These are phyloP conservation scores for Sarcophaga rosellei DNA, from an alignment of 2,888 invertebrate species.

Conservation along the genomic window DNA sequence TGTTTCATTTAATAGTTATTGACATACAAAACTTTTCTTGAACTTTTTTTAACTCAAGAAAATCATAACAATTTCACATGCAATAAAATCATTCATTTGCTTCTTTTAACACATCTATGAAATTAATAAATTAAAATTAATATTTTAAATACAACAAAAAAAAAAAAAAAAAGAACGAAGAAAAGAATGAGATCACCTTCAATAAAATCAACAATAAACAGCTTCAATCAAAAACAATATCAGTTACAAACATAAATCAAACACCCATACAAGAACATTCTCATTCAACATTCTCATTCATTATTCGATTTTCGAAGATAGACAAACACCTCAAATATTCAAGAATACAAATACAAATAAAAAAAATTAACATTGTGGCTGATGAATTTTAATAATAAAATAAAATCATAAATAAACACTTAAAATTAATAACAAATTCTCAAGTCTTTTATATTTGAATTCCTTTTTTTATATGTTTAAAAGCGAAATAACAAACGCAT, in stretches of 20 bases:
- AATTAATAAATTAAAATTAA: constrained; percentile 31
- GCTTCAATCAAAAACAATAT: neutral
- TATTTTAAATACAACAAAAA: constrained; percentile 24
- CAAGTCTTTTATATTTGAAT: constrained; percentile 6
- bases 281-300: neutral
- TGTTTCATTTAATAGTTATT: constrained; percentile 10
- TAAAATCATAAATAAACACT: neutral
- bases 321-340: constrained; percentile 7
- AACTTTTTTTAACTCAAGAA: constrained; percentile 12
- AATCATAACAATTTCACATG: constrained; percentile 32
- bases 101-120: constrained; percentile 56
- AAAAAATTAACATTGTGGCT: constrained; percentile 18
- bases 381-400: constrained; percentile 26
- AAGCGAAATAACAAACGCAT: constrained; percentile 10
- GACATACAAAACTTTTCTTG: constrained; percentile 44
- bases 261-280: neutral
- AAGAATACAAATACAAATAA: constrained; percentile 21
- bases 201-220: constrained; percentile 4
- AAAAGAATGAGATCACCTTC: constrained; percentile 47
- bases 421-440: constrained; percentile 2
- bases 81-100: constrained; percentile 46
- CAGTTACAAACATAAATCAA: constrained; percentile 12
- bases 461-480: neutral
- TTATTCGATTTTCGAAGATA: neutral
- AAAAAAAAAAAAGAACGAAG: too few species aligned